phyloP scores from a whole-genome alignment of 1,140 invertebrate species.

The Lepidurus apus region DNA sequence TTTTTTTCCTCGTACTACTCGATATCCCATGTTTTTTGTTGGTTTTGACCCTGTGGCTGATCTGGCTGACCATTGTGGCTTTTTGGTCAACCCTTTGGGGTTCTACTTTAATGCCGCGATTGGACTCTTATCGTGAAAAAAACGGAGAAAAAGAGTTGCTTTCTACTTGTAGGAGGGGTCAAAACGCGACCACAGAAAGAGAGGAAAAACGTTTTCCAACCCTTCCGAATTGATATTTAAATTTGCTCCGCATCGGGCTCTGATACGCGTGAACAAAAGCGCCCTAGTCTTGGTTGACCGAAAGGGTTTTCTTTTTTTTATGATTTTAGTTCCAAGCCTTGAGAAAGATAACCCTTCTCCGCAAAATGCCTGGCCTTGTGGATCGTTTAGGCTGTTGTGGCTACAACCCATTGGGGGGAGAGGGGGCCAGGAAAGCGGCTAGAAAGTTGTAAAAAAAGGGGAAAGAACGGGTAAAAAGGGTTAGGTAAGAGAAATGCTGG shows the following conservation, averaged over 20 bases:
- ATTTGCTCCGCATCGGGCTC: slow-evolving; percentile 11
- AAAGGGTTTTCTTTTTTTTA: neutral
- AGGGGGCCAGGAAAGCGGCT: neutral
- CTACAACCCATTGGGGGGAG: neutral
- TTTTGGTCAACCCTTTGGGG: slow-evolving; percentile 21
- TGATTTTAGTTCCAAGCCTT: neutral
- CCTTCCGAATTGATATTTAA: slow-evolving; percentile 9
- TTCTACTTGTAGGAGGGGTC: neutral
- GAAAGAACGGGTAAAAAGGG: neutral
- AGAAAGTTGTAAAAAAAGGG: neutral
- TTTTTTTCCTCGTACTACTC: neutral
- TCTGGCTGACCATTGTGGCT: slow-evolving; percentile 12
- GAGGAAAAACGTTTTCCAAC: neutral
- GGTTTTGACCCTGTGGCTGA: slow-evolving; percentile 20
- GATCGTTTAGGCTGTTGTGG: neutral
- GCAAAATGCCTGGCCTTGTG: neutral
- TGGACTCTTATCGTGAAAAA: neutral
- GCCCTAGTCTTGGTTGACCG: neutral
- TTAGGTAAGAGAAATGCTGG: slow-evolving; percentile 3
- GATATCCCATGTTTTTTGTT: slow-evolving; percentile 22
- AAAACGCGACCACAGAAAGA: neutral
- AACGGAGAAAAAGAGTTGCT: neutral
- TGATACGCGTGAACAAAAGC: neutral
- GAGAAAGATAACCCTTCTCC: neutral
- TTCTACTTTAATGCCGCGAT: slow-evolving; percentile 2